Evolutionary conservation across 2,113 vertebrate genomes (phyloP), one percentile per base, ranked within the genome.

Genomic region (Cinclus cinclus): DNA sequence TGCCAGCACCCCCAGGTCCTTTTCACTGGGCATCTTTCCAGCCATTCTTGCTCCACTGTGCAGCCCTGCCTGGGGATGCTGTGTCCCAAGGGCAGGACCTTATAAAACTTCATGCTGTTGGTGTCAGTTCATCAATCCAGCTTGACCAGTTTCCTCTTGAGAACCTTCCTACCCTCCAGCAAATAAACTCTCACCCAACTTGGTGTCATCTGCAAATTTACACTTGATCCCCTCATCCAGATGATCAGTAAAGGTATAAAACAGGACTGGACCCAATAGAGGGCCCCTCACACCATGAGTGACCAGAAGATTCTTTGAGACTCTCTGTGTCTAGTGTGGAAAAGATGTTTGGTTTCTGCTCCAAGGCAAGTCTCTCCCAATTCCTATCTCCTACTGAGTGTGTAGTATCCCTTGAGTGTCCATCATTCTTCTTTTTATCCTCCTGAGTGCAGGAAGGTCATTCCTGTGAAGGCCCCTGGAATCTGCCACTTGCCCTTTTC

Each of bases 1-100:
- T 2, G 7, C 11, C 52, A 67, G 2, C 13, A 46, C 7, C 1
- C 2, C 13, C 44, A 46, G 37, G 0, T 8, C 19, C 37, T 46
- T 67, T 89, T 46, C 24, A 3, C 5, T 20, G 9, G 15, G 28
- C 28, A 82, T 13, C 28, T 82, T 75, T 17, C 28, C 24, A 41
- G 23, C 6, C 39, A 15, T 42, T 52, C 10, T 46, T 17, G 1
- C 13, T 7, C 5, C 23, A 53, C 5, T 9, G 13, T 25, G 20
- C 30, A 22, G 39, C 6, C 1, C n/a, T 69, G 20, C 63, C 5
- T 75, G 33, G 30, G 21, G 3, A 13, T 41, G n/a, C 35, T 76
- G 14, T 62, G 31, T 14, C 41, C n/a, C 18, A 49, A 42, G 35
- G 44, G 18, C 31, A 49, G 35, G 41, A 49, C 30, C 21, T 39